Base-by-base conservation (phyloP, 2,888 invertebrate genomes). In the Melanophora roralis region DNA sequence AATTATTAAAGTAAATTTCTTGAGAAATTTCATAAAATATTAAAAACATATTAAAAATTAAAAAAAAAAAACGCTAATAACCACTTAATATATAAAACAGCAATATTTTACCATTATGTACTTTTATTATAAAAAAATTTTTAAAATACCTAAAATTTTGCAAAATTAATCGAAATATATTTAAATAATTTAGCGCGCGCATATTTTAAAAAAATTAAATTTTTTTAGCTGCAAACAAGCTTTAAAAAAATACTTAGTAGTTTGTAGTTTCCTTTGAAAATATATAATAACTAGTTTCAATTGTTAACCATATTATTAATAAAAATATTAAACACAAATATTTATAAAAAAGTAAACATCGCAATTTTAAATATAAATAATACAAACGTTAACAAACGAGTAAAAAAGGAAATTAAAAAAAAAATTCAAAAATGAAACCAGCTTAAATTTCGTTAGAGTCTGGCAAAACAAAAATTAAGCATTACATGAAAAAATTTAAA, bases 171-270 rank as follows among this genome's bases (percentile, higher is more conserved):
- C 53, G 14, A 9, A 36, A 27, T 7, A 64, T 49, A 64, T 64
- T 62, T 32, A 68, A 65, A 60, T 65, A 64, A 53, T 53, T 74
- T 53, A 79, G 34, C 21, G 45, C 53, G 69, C 62, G 64, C 19
- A 16, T 45, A 64, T 23, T 36, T 45, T 40, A 38, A 21, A 76
- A 62, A 34, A 53, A 55, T 27, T 27, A 5, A 27, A 5, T 60
- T 32, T 67, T 62, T 62, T 32, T 69, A 75, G 69, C 65, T 36
- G 27, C 45, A 71, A 57, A 60, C 43, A 45, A 45, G 45, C 45
- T 68, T 36, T 27, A 67, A 60, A 53, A 55, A 53, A 38, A n/a
- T n/a, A n/a, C n/a, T n/a, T 59, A 49, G 19, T 45, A 45, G 11
- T 53, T 73, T 34, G 65, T 65, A 74, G 64, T 65, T 73, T 53